Evolutionary conservation across 2,888 invertebrate genomes (phyloP), one percentile per base, ranked within the genome.

Genomic region (Sepioteuthis lessoniana): DNA sequence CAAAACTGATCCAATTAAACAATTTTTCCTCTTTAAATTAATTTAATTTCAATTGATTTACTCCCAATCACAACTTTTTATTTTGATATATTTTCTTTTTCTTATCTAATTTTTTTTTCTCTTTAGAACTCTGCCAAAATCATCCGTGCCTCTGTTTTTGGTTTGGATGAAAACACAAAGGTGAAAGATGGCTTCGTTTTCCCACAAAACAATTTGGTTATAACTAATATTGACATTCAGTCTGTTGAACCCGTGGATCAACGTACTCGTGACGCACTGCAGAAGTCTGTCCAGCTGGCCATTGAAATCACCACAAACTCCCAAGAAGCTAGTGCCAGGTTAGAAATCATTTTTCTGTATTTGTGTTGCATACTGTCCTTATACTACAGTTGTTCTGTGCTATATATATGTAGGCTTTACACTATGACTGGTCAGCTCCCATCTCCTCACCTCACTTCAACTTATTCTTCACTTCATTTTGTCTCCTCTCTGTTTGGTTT

Each of bases 231-330:
- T 94, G 97, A 97, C 95, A 97, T 97, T 95, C 97, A 97, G 95
- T 97, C 97, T 50, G 97, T 97, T 90, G 97, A 97, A 95, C 97
- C 97, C 10, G 97, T 97, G 0, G 97, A 97, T 95, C 97, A 97
- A 96, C 95, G 97, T 47, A 97, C 97, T 3, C 96, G 97, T 31
- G 97, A 97, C 95, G 96, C 97, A 8, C 96, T 97, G 91, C 97
- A 97, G 96, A 97, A 97, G 95, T 97, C 97, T 76, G 97, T 97
- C 25, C 97, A 97, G 95, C 96, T 97, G 92, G 97, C 97, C 95
- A 97, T 97, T 94, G 97, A 97, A 95, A 97, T 97, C 95, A 97
- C 97, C 8, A 97, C 97, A 94, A 97, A 97, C 95, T 97, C 97
- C 25, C 97, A 97, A 96, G 97, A 97, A 95, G 97, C 97, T 42